Evolutionary conservation across 2,113 vertebrate genomes (phyloP), one percentile per base, ranked within the genome.

Genomic region (Dipodomys spectabilis): DNA sequence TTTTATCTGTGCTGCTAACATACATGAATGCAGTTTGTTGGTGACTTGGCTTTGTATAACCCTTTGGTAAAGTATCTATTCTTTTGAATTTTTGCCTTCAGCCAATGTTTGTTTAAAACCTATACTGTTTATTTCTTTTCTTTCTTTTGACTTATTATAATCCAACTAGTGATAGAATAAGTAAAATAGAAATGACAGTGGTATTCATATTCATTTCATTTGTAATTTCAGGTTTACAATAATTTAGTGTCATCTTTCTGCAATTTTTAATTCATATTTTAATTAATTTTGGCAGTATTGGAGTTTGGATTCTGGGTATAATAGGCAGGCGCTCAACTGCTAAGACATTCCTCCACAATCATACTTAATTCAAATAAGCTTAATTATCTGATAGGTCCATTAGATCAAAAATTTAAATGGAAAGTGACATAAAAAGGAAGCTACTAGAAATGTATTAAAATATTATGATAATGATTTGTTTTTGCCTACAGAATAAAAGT

Each of bases 41-140:
- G 39, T 85, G 1, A 23, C 23, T 28, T 82, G 1, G 0, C 5
- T 80, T 5, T 71, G 12, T 5, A 71, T n/a, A n/a, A 1, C 6
- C 25, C 18, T 7, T 74, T 80, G 20, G 2, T 71, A 57, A 86
- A 79, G 6, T 15, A 27, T 71, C 62, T 73, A 74, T 23, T 82
- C 60, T 22, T 89, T 7, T 90, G 67, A 79, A 75, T 39, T 60
- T 90, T 94, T 93, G 2, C 62, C 13, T 87, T 92, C 28, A 68
- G 64, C 28, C 39, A 90, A 25, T 83, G 60, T 92, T 86, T 92
- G 75, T 67, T 20, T 82, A 86, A 86, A 32, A 1, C 13, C 13
- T 39, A 5, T 30, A 19, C 12, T 18, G 7, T 57, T 65, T 81
- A 7, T 35, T 45, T 91, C 9, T 64, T 44, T 65, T 18, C 45